Evolutionary conservation across 1,140 invertebrate species (phyloP).

Genomic region (Ptiloglossa arizonensis): DNA sequence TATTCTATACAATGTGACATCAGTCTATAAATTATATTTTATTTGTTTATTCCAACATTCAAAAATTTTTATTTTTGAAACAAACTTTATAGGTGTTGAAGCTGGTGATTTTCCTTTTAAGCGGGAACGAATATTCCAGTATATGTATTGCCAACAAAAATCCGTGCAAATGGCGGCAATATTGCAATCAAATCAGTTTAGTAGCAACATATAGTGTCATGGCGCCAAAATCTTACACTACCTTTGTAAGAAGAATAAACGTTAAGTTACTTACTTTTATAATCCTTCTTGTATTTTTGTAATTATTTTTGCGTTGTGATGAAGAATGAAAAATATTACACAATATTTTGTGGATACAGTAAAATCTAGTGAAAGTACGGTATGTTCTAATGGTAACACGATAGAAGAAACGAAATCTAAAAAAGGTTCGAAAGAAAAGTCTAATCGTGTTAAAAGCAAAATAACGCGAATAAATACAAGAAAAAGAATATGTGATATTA

Average conservation of each 20-base stretch:
- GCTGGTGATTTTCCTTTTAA: too few species aligned
- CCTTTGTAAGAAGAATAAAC: neutral
- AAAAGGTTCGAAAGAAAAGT: constrained; percentile 58
- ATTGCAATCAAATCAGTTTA: neutral
- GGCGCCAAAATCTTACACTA: constrained; percentile 55
- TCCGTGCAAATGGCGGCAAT: neutral
- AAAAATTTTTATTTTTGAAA: too few species aligned
- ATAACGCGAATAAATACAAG: constrained; percentile 61
- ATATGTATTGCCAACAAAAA: neutral
- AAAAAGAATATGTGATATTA: constrained; percentile 61
- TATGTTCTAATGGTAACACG: neutral
- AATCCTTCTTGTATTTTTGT: neutral
- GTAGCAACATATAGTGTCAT: constrained; percentile 1
- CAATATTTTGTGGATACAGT: constrained; percentile 71
- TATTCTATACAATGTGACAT: too few species aligned
- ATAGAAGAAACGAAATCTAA: neutral
- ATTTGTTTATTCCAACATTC: too few species aligned
- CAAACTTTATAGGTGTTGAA: too few species aligned
- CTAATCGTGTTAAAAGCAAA: constrained; percentile 71
- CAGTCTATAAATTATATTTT: too few species aligned
- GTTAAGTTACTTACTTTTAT: neutral
- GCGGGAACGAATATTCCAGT: too few species aligned
- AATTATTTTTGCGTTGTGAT: neutral
- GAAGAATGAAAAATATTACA: constrained; percentile 75
- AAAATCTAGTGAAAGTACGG: constrained; percentile 42